Base-by-base conservation (phyloP, 2,888 invertebrate genomes). In the Theodoxus fluviatilis region DNA sequence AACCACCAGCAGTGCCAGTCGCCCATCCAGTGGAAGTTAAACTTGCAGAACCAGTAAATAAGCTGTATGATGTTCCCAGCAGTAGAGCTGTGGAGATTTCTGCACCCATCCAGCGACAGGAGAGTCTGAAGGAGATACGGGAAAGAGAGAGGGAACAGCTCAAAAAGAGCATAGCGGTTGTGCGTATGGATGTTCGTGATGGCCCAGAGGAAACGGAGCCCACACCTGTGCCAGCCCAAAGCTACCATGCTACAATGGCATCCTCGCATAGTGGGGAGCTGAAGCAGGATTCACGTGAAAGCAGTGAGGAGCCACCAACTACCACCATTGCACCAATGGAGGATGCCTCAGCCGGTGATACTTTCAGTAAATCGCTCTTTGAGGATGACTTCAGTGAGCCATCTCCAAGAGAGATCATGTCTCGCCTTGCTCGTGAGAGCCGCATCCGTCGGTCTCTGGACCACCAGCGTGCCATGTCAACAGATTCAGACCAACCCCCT, bases 371-470 rank as follows among this genome's bases (percentile, higher is more conserved):
- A 22, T 74, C 73, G 22, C 66, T 79, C 33, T 79, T 80, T 76
- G 80, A 79, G 52, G 83, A 83, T 69, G 83, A 82, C 57, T 75
- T 81, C 22, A 76, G 75, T 52, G 81, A 83, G 69, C 83, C 83
- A 6, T 82, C 83, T 7, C 82, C 83, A n/a, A 73, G 82, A 43
- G 83, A 83, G 72, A 81, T 83, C 7, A 83, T 83, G 83, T 79
- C 73, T 57, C 81, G 80, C 69, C 73, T 83, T 12, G 81, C 81
- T 31, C 74, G 84, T n/a, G 83, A 84, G 73, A 80, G 80, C 71
- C 73, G 83, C 68, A 76, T 83, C 40, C 73, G 81, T 18, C 74
- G 84, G 18, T 79, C 82, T 22, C 61, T 83, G 38, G 84, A 84
- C 72, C 84, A 84, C 75, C 84, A 84, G 71, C 73, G 80, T 40